Evolutionary conservation across 2,113 vertebrate species (phyloP).

Genomic region (Bathybates hornii): DNA sequence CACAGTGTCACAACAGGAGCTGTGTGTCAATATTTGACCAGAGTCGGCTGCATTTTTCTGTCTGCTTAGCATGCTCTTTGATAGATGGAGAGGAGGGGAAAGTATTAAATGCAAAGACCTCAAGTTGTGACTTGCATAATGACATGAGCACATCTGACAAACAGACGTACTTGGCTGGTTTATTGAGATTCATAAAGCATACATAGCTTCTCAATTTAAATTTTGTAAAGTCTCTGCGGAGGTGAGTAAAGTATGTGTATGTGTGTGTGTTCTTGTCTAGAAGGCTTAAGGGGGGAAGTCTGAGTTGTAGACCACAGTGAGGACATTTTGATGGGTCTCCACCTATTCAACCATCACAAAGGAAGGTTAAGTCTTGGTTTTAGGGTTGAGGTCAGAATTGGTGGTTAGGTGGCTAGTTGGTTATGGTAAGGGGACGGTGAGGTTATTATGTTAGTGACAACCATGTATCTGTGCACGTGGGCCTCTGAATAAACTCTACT

Average conservation of each 20-base stretch:
- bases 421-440: background rate
- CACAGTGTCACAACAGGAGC: slow-evolving; percentile 22
- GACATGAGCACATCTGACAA: slow-evolving; percentile 37
- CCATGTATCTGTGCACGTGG: background rate
- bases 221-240: slow-evolving; percentile 14
- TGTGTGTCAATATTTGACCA: slow-evolving; percentile 38
- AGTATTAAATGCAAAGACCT: slow-evolving; percentile 41
- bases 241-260: background rate
- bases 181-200: slow-evolving; percentile 36
- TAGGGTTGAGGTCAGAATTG: background rate
- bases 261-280: background rate
- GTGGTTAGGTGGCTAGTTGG: background rate
- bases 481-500: background rate
- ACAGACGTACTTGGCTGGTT: background rate
- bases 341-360: background rate
- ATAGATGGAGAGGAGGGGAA: slow-evolving; percentile 11
- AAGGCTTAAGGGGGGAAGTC: background rate
- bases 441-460: background rate
- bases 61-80: slow-evolving; percentile 45
- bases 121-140: slow-evolving; percentile 51
- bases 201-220: slow-evolving; percentile 11
- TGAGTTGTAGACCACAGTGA: background rate
- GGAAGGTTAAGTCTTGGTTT: background rate
- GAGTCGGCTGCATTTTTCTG: slow-evolving; percentile 12
- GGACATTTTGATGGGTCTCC: background rate